Percentiles rank a stretch among this genome's conserved stretches.
These are phyloP conservation scores for Nomada fucata DNA, from an alignment of 2,888 invertebrate species.

Conservation along the genomic window DNA sequence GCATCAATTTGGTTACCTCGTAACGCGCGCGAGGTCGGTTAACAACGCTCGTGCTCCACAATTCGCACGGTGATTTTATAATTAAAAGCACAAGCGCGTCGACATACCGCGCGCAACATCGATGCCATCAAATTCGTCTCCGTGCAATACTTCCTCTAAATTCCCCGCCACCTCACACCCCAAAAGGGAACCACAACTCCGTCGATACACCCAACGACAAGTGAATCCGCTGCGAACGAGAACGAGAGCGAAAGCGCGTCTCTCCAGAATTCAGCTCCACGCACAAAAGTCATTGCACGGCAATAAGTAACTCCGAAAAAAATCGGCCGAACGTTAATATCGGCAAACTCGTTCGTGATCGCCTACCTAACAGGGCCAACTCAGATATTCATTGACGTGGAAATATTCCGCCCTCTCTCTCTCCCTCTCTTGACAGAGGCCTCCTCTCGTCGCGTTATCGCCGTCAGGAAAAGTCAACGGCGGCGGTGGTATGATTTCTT, in stretches of 20 bases:
- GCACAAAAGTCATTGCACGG: background rate
- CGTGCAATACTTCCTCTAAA: background rate
- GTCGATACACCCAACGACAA: no score
- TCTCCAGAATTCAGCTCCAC: no score
- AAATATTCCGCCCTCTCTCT: conserved; percentile 33
- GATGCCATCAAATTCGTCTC: no score
- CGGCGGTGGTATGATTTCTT: conserved; percentile 31
- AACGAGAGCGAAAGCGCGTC: background rate
- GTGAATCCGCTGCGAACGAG: no score
- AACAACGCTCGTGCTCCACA: no score
- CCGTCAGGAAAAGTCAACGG: conserved; percentile 8
- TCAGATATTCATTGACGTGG: conserved; percentile 49
- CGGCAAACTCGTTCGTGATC: background rate
- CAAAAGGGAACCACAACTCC: background rate
- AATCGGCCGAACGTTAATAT: conserved; percentile 29
- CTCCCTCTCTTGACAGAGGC: background rate
- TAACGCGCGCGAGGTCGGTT: background rate
- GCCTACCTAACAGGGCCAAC: conserved; percentile 20
- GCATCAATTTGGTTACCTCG: background rate
- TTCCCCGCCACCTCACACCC: background rate
- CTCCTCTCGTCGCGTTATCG: background rate
- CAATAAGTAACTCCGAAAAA: background rate
- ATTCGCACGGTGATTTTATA: no score
- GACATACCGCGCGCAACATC: no score
- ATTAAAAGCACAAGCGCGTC: no score